These are phyloP conservation scores for Chrysopilus asiliformis DNA, from an alignment of 2,888 invertebrate species.

Conservation along the genomic window DNA sequence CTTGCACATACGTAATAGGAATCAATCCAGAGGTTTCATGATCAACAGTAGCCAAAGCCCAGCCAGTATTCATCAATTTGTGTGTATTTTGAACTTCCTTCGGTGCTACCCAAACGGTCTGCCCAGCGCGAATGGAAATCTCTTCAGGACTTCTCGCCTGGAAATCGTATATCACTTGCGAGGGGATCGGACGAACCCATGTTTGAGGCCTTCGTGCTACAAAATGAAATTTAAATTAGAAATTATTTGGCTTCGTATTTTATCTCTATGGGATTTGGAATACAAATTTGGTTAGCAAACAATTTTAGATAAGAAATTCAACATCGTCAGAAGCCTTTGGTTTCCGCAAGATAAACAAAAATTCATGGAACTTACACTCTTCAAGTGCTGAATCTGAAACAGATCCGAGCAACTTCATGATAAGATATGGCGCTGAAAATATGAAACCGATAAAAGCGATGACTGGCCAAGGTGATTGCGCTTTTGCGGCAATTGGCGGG, in stretches of 20 bases:
- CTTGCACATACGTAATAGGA: slow-evolving; percentile 45
- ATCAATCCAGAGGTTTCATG: slow-evolving; percentile 47
- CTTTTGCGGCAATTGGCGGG: slow-evolving; percentile 23
- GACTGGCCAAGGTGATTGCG: slow-evolving; percentile 69
- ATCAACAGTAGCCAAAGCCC: slow-evolving; percentile 50
- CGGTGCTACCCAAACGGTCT: slow-evolving; percentile 70
- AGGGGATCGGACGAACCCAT: slow-evolving; percentile 54
- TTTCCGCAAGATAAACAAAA: neutral
- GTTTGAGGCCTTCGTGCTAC: slow-evolving; percentile 51
- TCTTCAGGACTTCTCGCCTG: slow-evolving; percentile 58
- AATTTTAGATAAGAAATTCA: too few species aligned
- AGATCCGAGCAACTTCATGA: slow-evolving; percentile 63
- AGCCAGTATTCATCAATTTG: slow-evolving; percentile 49
- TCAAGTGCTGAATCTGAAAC: slow-evolving; percentile 42
- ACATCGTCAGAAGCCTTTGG: too few species aligned
- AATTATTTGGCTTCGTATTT: too few species aligned
- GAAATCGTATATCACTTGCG: slow-evolving; percentile 63
- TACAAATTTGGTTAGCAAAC: too few species aligned
- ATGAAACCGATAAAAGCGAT: slow-evolving; percentile 79
- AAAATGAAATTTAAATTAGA: slow-evolving; percentile 13
- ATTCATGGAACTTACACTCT: slow-evolving; percentile 40
- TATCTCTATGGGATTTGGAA: too few species aligned
- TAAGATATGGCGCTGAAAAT: slow-evolving; percentile 82
- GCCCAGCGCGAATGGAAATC: slow-evolving; percentile 60
- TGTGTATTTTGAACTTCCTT: slow-evolving; percentile 59